A percentile compares a stretch with the other conserved stretches of the same genome.
Evolutionary conservation across 2,888 invertebrate genomes (phyloP).

Genomic region (Pseudoips prasinana): DNA sequence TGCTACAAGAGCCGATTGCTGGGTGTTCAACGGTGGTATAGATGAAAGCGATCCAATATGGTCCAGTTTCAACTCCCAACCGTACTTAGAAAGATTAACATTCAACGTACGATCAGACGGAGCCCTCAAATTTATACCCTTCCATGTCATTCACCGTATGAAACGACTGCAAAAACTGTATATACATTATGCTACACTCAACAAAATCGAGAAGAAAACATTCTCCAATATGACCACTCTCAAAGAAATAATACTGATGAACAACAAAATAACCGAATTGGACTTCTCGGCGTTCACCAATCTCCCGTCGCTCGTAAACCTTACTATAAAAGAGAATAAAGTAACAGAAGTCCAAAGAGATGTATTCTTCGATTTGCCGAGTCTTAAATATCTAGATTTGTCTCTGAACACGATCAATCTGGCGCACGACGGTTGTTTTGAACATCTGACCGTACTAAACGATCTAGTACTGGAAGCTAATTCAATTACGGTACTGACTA

Average conservation of each 20-base stretch:
- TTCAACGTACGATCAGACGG: constrained; percentile 87
- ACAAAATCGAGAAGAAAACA: constrained; percentile 86
- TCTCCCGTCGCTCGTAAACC: constrained; percentile 85
- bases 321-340: constrained; percentile 89
- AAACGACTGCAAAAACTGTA: constrained; percentile 85
- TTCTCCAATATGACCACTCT: constrained; percentile 89
- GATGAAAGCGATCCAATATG: constrained; percentile 87
- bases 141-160: constrained; percentile 84
- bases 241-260: constrained; percentile 85
- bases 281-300: constrained; percentile 88
- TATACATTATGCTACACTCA: constrained; percentile 88
- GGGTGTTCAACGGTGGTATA: constrained; percentile 87
- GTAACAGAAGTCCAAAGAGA: constrained; percentile 88
- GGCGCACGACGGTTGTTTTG: constrained; percentile 93
- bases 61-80: constrained; percentile 87
- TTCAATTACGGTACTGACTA: constrained; percentile 87
- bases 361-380: constrained; percentile 89
- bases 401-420: constrained; percentile 93
- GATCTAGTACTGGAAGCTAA: constrained; percentile 91
- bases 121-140: constrained; percentile 86
- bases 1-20: constrained; percentile 88
- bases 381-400: constrained; percentile 88
- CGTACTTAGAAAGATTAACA: constrained; percentile 84
- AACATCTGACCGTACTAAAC: constrained; percentile 86
- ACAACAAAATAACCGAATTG: constrained; percentile 87